Conservation (phyloP, 1,140 invertebrate species). For the Danaus plexippus region DNA sequence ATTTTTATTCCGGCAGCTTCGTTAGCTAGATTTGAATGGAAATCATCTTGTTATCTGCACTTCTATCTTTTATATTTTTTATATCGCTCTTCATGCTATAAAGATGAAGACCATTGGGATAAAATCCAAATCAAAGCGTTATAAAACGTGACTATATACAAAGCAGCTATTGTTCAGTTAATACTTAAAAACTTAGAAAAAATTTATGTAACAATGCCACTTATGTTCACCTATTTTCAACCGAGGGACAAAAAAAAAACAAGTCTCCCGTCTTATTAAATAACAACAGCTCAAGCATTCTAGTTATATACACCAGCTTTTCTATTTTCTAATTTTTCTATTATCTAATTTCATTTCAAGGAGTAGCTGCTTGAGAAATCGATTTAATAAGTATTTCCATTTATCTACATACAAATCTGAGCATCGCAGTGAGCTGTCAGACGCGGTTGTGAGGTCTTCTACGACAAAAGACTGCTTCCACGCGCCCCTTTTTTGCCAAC, state of each 20-base stretch:
- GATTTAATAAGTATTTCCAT: constrained; percentile 38
- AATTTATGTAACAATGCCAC: no score
- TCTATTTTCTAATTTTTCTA: constrained; percentile 16
- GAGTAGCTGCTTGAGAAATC: constrained; percentile 20
- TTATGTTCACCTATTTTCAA: background rate
- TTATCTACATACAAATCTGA: constrained; percentile 55
- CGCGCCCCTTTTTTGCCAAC: constrained; percentile 28
- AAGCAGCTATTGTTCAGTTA: no score
- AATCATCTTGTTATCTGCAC: constrained; percentile 55
- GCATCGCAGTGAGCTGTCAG: constrained; percentile 31
- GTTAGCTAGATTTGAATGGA: constrained; percentile 52
- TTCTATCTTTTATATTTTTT: constrained; percentile 16
- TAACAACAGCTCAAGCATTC: constrained; percentile 8
- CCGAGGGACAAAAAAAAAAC: constrained; percentile 4
- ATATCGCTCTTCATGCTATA: constrained; percentile 1
- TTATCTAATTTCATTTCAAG: constrained; percentile 14
- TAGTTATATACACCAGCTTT: constrained; percentile 13
- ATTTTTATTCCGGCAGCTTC: constrained; percentile 47
- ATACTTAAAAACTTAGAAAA: no score
- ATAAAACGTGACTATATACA: no score
- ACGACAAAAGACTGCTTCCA: constrained; percentile 34
- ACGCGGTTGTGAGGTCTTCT: constrained; percentile 34
- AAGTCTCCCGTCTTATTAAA: constrained; percentile 9
- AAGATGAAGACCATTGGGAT: no score
- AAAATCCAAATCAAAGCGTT: no score